Evolutionary conservation across 2,888 invertebrate species (phyloP).

Genomic region (Drosophila nr. fundita): DNA sequence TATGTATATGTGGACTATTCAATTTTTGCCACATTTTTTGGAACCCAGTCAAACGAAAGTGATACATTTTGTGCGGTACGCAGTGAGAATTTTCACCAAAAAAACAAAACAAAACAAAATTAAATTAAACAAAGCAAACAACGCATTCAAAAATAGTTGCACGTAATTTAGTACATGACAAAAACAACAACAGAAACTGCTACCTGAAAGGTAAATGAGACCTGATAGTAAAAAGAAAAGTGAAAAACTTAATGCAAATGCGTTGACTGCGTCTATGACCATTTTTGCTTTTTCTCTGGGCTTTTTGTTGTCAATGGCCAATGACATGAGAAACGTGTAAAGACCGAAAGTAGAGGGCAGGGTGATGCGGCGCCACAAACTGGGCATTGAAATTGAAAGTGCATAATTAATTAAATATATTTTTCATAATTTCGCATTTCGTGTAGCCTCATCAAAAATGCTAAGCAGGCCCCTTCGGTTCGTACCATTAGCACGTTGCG

Average conservation of each 20-base stretch:
- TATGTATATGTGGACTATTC: conserved; percentile 26
- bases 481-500: conserved; percentile 20
- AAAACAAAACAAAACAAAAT: conserved; percentile 33
- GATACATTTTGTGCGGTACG: conserved; percentile 60
- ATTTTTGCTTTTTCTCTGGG: neutral
- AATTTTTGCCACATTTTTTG: conserved; percentile 56
- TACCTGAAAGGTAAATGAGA: conserved; percentile 60
- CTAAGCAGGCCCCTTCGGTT: conserved; percentile 12
- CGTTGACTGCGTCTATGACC: conserved; percentile 9
- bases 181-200: conserved; percentile 36
- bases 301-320: conserved; percentile 25
- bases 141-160: conserved; percentile 70
- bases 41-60: conserved; percentile 74
- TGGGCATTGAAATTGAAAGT: conserved; percentile 61
- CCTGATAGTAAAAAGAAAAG: conserved; percentile 64
- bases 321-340: conserved; percentile 58
- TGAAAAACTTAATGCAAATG: conserved; percentile 66
- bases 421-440: conserved; percentile 51
- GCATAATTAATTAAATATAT: conserved; percentile 51
- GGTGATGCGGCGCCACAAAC: neutral
- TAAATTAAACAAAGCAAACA: conserved; percentile 33
- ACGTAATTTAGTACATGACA: conserved; percentile 70
- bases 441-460: conserved; percentile 26
- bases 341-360: conserved; percentile 33
- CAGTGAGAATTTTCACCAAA: conserved; percentile 67